Conservation (phyloP, 1,140 invertebrate genomes). For the Philopotamus ludificatus region DNA sequence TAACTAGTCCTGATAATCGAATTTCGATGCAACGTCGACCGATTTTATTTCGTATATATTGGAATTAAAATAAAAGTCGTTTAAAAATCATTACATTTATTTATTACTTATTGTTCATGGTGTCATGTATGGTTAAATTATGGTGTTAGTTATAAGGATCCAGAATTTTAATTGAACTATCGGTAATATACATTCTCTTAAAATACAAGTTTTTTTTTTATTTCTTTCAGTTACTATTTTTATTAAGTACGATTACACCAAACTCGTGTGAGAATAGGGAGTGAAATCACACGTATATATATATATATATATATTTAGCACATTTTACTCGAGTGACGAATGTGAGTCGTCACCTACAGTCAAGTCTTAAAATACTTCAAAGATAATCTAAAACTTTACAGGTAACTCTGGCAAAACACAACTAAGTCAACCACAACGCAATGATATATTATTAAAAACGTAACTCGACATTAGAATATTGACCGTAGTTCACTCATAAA, state of each 20-base stretch:
- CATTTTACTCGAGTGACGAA: not conserved
- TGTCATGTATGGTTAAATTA: slow-evolving; percentile 28
- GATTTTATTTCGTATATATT: too few relatives aligned
- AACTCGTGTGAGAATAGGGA: not conserved
- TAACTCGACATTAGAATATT: too few relatives aligned
- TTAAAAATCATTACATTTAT: slow-evolving; percentile 7
- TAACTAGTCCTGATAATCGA: too few relatives aligned
- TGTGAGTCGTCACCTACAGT: not conserved
- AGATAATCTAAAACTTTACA: not conserved
- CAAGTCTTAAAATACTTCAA: not conserved
- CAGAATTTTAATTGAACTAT: not conserved
- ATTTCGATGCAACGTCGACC: too few relatives aligned
- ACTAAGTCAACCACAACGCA: not conserved
- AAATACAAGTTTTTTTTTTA: slow-evolving; percentile 16
- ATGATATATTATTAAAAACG: too few relatives aligned
- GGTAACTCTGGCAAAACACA: not conserved
- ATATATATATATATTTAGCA: not conserved
- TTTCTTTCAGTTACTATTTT: slow-evolving; percentile 27
- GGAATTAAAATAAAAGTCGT: slow-evolving; percentile 6
- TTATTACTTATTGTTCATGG: slow-evolving; percentile 35
- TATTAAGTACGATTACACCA: slow-evolving; percentile 38
- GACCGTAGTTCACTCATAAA: too few relatives aligned
- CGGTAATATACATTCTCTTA: slow-evolving; percentile 2
- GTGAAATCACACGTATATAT: not conserved
- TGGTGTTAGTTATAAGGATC: not conserved